These are phyloP conservation scores for Limnephilus auricula DNA, from an alignment of 2,888 invertebrate genomes.

Conservation along the genomic window DNA sequence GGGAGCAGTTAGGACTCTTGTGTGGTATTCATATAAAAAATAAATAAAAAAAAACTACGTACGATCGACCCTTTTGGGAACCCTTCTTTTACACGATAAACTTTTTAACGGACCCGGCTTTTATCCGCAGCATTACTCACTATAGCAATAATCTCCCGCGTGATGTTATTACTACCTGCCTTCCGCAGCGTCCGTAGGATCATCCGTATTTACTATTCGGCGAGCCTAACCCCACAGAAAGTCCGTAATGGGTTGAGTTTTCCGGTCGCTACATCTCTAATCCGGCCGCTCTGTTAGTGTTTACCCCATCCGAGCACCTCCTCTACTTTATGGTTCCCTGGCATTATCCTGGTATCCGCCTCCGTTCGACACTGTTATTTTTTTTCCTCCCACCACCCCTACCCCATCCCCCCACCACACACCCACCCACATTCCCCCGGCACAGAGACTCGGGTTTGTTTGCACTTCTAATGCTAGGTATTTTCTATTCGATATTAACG, in stretches of 20 bases:
- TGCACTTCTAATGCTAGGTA: not conserved
- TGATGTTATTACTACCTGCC: not conserved
- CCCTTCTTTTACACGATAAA: too few relatives aligned
- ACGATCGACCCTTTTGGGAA: too few relatives aligned
- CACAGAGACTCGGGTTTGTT: not conserved
- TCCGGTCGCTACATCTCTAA: not conserved
- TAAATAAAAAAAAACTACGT: too few relatives aligned
- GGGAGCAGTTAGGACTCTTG: too few relatives aligned
- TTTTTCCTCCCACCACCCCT: not conserved
- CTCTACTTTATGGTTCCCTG: conserved; percentile 2
- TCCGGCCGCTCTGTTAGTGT: conserved; percentile 2
- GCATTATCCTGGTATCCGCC: not conserved
- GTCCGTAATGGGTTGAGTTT: not conserved
- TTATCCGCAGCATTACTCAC: not conserved
- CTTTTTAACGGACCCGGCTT: too few relatives aligned
- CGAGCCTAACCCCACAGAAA: not conserved
- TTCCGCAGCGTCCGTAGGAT: not conserved
- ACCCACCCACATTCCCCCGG: not conserved
- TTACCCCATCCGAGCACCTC: not conserved
- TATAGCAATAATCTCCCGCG: not conserved
- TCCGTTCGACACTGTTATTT: not conserved
- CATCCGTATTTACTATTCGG: not conserved
- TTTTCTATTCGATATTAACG: not conserved
- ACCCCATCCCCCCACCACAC: not conserved
- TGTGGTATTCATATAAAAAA: too few relatives aligned